phyloP scores from a whole-genome alignment of 1,140 invertebrate genomes.

The Bicyclus anynana region DNA sequence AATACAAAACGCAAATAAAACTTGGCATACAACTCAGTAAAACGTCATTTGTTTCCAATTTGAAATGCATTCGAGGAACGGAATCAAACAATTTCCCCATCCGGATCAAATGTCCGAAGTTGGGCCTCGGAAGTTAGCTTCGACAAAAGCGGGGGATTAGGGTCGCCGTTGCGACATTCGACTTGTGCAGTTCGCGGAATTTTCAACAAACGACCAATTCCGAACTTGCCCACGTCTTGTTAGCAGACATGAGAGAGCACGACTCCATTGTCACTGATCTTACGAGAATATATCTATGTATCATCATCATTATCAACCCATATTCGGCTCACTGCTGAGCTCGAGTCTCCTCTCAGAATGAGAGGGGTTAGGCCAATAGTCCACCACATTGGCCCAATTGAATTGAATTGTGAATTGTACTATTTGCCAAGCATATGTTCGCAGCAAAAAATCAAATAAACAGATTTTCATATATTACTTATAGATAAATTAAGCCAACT shows the following conservation, averaged over 20 bases:
- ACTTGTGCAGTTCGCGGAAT: constrained; percentile 11
- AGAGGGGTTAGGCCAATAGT: too few relatives aligned
- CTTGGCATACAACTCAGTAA: background rate
- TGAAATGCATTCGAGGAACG: background rate
- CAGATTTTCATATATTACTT: too few relatives aligned
- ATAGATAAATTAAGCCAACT: too few relatives aligned
- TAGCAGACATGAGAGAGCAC: background rate
- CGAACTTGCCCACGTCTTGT: constrained; percentile 16
- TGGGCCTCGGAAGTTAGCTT: constrained; percentile 1
- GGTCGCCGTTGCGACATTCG: constrained; percentile 5
- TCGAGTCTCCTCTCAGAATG: too few relatives aligned
- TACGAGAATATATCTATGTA: background rate
- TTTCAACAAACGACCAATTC: constrained; percentile 24
- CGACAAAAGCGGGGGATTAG: background rate
- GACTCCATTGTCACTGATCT: background rate
- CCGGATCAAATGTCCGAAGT: constrained; percentile 7
- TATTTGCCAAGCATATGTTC: too few relatives aligned
- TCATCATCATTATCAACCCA: too few relatives aligned
- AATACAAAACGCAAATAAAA: too few relatives aligned
- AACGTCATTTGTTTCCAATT: background rate
- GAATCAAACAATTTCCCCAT: background rate
- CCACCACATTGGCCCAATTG: too few relatives aligned
- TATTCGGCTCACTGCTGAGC: too few relatives aligned
- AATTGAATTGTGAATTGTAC: too few relatives aligned
- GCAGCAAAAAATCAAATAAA: too few relatives aligned